These are phyloP conservation scores for Cabera pusaria DNA, from an alignment of 2,888 invertebrate species.

Conservation along the genomic window DNA sequence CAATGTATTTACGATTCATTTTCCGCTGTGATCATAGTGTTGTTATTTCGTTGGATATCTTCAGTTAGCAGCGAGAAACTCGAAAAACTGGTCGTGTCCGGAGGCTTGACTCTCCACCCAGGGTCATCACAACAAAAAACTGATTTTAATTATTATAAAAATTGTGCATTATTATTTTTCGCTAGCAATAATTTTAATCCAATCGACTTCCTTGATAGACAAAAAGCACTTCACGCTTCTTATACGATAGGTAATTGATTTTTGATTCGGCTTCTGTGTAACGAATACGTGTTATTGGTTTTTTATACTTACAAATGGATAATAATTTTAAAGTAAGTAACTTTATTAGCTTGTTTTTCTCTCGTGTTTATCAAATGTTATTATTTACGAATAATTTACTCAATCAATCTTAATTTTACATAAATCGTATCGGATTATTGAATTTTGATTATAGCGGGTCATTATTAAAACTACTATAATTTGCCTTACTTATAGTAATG, in stretches of 20 bases:
- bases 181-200: conserved; percentile 19
- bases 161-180: conserved; percentile 33
- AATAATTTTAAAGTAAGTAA: no score
- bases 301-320: conserved; percentile 8
- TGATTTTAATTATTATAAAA: conserved; percentile 30
- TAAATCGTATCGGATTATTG: no score
- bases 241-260: conserved; percentile 20
- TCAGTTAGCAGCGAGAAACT: conserved; percentile 46
- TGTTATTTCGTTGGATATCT: conserved; percentile 29
- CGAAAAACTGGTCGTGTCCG: conserved; percentile 58
- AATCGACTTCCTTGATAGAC: conserved; percentile 21
- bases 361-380: no score
- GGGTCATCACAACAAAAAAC: conserved; percentile 52
- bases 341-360: no score
- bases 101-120: conserved; percentile 62
- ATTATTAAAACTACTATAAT: no score
- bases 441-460: no score
- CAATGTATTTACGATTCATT: conserved; percentile 18
- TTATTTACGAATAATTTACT: no score
- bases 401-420: no score
- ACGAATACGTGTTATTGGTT: conserved; percentile 5
- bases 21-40: conserved; percentile 19
- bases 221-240: conserved; percentile 15
- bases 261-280: conserved; percentile 19
- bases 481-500: no score